Percentiles rank a stretch among this genome's conserved stretches.
These are phyloP conservation scores for Hedychridium roseum DNA, from an alignment of 2,888 invertebrate genomes.

Conservation along the genomic window DNA sequence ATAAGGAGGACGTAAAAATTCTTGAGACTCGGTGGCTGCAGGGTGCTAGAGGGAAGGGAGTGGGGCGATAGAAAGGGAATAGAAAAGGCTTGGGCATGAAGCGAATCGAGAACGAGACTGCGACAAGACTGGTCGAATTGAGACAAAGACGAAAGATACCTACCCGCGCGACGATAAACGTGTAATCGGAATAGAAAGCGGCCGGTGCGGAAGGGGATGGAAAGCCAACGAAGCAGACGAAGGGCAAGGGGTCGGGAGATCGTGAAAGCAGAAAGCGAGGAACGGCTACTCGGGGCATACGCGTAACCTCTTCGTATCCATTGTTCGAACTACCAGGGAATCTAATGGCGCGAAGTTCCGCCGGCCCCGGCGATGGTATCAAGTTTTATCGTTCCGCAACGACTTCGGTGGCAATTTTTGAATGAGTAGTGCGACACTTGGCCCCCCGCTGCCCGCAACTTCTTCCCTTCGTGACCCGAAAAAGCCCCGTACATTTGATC, in stretches of 20 bases:
- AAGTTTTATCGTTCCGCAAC: slow-evolving; percentile 47
- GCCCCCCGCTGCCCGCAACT: slow-evolving; percentile 21
- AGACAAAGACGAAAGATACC: not conserved
- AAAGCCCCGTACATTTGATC: not conserved
- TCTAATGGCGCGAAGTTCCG: slow-evolving; percentile 55
- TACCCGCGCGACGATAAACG: not conserved
- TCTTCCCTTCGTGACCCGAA: slow-evolving; percentile 17
- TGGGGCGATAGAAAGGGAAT: not conserved
- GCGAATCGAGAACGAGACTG: not conserved
- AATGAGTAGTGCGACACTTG: too few relatives aligned
- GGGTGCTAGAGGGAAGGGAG: slow-evolving; percentile 6
- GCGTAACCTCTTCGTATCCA: slow-evolving; percentile 25
- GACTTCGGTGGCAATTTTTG: slow-evolving; percentile 47
- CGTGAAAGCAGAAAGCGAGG: slow-evolving; percentile 14
- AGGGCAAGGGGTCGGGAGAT: slow-evolving; percentile 2
- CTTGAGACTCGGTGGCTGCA: slow-evolving; percentile 15
- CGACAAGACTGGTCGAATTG: not conserved
- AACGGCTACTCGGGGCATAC: slow-evolving; percentile 6
- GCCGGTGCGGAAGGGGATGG: not conserved
- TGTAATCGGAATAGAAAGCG: not conserved
- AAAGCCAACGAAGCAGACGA: not conserved
- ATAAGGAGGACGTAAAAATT: slow-evolving; percentile 19
- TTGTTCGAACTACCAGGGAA: slow-evolving; percentile 40
- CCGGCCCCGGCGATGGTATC: slow-evolving; percentile 23
- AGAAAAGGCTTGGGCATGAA: not conserved